Evolutionary conservation across 2,888 invertebrate genomes (phyloP), one percentile per base, ranked within the genome.

Genomic region (Dryobota labecula): DNA sequence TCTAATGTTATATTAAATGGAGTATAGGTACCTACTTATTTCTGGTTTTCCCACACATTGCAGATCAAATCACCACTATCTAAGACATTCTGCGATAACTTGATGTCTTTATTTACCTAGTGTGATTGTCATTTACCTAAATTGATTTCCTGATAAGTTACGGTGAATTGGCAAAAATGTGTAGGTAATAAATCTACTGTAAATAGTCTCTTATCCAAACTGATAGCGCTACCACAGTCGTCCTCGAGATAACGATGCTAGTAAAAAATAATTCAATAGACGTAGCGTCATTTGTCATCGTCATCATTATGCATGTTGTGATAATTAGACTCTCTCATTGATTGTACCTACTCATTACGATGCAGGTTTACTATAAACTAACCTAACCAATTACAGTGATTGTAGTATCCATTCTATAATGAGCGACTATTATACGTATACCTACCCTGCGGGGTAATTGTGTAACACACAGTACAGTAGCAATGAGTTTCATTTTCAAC

Each of bases 161-260:
- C 36, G 5, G 30, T 47, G 45, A 54, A 15, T 54, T 53, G 4
- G 53, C 38, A 33, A 8, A 47, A 63, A 74, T 38, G 11, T 30
- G n/a, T 20, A 43, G 5, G 13, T 38, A 72, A 74, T 64, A 20
- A 72, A 41, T 56, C 41, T 33, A 33, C 7, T 36, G 27, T 62
- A 36, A 61, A 43, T 36, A 43, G 41, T 20, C 13, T 2, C 33
- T 49, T 36, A 56, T 49, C 41, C 49, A 47, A 33, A 56, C n/a
- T 49, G 47, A 56, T 43, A 66, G 36, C 33, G 13, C 30, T 27
- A 49, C n/a, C 33, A 36, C 65, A 36, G 4, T 47, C n/a, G 18
- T 36, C 65, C 53, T 71, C 33, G 63, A 53, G 53, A 63, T 73
- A 57, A 41, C 47, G n/a, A 51, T 24, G 15, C 24, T 72, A 24